Conservation (phyloP, 2,888 invertebrate species). For the Agapostemon virescens region DNA sequence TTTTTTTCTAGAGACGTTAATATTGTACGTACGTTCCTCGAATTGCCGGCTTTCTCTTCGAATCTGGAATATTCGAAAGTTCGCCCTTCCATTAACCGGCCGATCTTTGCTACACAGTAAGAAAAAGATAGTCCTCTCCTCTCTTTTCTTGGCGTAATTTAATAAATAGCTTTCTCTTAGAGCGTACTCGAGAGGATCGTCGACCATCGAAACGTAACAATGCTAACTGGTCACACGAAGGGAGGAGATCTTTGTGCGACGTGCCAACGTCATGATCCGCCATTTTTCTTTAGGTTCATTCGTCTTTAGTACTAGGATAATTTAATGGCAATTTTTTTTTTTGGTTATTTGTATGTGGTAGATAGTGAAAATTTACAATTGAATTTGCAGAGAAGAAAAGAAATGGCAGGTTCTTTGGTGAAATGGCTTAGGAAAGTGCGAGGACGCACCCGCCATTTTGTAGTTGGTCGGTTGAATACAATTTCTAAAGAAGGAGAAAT, state of each 20-base stretch:
- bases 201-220: background rate
- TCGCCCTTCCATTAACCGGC: conserved; percentile 16
- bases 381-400: too few species aligned
- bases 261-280: background rate
- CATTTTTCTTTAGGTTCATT: background rate
- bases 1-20: background rate
- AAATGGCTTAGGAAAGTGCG: too few species aligned
- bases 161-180: conserved; percentile 2
- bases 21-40: background rate
- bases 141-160: conserved; percentile 8
- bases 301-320: too few species aligned
- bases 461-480: background rate
- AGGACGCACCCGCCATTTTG: background rate
- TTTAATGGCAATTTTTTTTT: too few species aligned
- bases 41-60: conserved; percentile 1
- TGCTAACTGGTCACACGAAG: background rate
- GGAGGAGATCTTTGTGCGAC: background rate
- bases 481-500: background rate
- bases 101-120: conserved; percentile 9
- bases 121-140: conserved; percentile 5
- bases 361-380: too few species aligned
- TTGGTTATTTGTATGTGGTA: too few species aligned
- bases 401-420: too few species aligned
- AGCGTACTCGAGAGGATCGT: background rate
- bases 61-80: background rate